Percentiles rank a stretch among this genome's conserved stretches.
Conservation (phyloP, 2,797 vertebrate species). For the Psittacula derbiana region DNA sequence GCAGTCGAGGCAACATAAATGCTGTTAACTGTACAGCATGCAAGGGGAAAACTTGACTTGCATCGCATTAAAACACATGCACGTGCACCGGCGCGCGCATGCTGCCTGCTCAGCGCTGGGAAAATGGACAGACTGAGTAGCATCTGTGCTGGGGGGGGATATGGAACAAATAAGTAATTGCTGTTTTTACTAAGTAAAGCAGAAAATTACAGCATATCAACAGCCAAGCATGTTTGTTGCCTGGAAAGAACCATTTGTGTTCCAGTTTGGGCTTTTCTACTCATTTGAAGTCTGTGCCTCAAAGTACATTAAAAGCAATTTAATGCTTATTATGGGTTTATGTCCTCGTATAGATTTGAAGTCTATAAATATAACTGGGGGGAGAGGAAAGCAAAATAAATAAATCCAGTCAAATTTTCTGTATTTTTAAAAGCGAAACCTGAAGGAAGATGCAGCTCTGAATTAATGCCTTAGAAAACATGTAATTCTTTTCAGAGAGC, state of each 20-base stretch:
- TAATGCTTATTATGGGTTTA: constrained; percentile 18
- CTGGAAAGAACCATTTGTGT: constrained; percentile 54
- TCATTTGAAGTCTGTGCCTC: constrained; percentile 50
- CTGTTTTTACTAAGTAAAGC: constrained; percentile 64
- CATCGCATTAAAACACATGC: not conserved
- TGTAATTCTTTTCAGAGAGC: not conserved
- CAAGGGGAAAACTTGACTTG: constrained; percentile 18
- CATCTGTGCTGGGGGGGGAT: constrained; percentile 70
- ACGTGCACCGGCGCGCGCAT: fast-evolving
- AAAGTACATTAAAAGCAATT: constrained; percentile 20
- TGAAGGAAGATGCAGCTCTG: not conserved
- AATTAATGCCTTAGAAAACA: not conserved
- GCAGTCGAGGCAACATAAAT: constrained; percentile 17
- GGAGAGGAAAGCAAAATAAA: not conserved
- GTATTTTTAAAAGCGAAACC: not conserved
- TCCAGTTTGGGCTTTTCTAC: constrained; percentile 49
- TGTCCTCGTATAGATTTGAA: not conserved
- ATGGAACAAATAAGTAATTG: constrained; percentile 69
- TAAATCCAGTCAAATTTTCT: not conserved
- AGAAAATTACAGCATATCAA: constrained; percentile 54
- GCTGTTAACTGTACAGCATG: not conserved
- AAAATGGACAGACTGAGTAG: constrained; percentile 75
- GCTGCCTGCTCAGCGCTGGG: constrained; percentile 36
- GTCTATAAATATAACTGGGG: not conserved
- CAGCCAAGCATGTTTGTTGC: constrained; percentile 58